phyloP scores from a whole-genome alignment of 2,113 vertebrate species.

The Pelobates fuscus region DNA sequence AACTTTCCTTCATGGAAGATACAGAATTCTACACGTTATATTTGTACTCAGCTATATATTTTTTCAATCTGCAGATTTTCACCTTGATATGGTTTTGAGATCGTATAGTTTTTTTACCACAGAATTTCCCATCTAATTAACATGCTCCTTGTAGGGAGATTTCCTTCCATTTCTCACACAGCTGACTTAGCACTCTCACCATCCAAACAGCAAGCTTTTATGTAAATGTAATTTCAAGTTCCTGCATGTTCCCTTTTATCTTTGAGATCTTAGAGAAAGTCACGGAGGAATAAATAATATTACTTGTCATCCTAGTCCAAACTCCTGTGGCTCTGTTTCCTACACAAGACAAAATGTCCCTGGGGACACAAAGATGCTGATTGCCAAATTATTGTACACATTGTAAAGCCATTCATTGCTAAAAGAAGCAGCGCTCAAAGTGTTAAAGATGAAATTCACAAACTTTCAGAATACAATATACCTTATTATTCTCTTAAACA shows the following conservation, averaged over 20 bases:
- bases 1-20: too few species aligned
- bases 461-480: too few species aligned
- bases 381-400: not conserved
- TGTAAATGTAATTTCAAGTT: slow-evolving; percentile 42
- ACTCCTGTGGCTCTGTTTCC: slow-evolving; percentile 19
- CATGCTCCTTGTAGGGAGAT: slow-evolving; percentile 28
- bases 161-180: slow-evolving; percentile 25
- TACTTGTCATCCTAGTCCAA: slow-evolving; percentile 36
- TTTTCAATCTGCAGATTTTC: too few species aligned
- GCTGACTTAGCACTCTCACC: slow-evolving; percentile 34
- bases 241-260: slow-evolving; percentile 36
- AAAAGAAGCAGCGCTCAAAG: too few species aligned
- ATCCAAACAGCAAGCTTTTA: slow-evolving; percentile 10
- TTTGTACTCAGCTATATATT: too few species aligned
- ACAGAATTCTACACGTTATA: too few species aligned
- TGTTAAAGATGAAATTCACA: too few species aligned
- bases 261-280: slow-evolving; percentile 31
- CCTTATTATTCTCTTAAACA: too few species aligned
- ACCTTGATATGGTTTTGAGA: not conserved
- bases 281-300: slow-evolving; percentile 29
- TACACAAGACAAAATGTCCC: slow-evolving; percentile 5
- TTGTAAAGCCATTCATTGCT: not conserved
- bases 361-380: slow-evolving; percentile 6
- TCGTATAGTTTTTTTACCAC: not conserved
- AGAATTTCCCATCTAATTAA: slow-evolving; percentile 28